Conservation (phyloP, 2,888 invertebrate species). For the Campaea margaritaria region DNA sequence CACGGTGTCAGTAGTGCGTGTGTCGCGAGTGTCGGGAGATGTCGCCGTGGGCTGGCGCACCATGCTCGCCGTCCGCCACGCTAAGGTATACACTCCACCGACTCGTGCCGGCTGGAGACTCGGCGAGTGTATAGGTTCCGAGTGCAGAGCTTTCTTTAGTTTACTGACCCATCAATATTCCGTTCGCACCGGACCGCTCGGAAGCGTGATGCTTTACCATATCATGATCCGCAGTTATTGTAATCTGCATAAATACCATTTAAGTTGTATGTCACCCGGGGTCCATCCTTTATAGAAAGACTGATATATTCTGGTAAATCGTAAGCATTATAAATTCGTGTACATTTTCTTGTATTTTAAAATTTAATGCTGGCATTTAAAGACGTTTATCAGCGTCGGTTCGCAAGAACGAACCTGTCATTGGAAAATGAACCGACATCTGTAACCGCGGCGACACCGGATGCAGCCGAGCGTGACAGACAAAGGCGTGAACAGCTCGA, state of each 20-base stretch:
- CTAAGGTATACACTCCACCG: slow-evolving; percentile 68
- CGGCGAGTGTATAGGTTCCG: background rate
- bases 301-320: no score
- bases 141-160: background rate
- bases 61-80: slow-evolving; percentile 74
- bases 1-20: slow-evolving; percentile 28
- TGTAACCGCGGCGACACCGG: background rate
- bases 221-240: no score
- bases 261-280: no score
- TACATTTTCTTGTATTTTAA: background rate
- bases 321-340: no score
- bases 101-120: background rate
- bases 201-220: no score
- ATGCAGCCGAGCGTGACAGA: slow-evolving; percentile 21
- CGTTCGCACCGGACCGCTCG: no score
- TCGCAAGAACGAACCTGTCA: slow-evolving; percentile 7
- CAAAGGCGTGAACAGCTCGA: slow-evolving; percentile 15
- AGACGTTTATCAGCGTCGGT: slow-evolving; percentile 5
- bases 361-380: background rate
- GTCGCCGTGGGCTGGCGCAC: slow-evolving; percentile 53
- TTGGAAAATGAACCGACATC: slow-evolving; percentile 5
- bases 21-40: slow-evolving; percentile 48
- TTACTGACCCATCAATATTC: no score
- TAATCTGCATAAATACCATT: no score
- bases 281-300: no score